Conservation (phyloP, 2,888 invertebrate species). For the Drosophila rellima region DNA sequence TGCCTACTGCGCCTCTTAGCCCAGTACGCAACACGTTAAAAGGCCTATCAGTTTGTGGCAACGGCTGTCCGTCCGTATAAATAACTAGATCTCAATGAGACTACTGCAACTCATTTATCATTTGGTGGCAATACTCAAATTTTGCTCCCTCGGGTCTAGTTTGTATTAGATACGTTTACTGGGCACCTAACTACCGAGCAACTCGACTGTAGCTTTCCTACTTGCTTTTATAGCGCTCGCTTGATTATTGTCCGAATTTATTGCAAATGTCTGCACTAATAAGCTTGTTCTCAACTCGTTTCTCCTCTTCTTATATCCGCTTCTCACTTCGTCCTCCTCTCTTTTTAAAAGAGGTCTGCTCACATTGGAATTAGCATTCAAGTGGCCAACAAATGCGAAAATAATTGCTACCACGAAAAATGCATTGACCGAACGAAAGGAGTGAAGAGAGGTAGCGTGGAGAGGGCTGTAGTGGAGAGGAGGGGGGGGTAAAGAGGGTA, state of each 20-base stretch:
- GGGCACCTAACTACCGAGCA: background rate
- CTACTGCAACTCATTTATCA: no score
- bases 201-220: background rate
- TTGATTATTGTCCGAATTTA: slow-evolving; percentile 77
- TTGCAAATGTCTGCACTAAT: slow-evolving; percentile 75
- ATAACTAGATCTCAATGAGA: no score
- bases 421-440: slow-evolving; percentile 20
- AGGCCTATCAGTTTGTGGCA: background rate
- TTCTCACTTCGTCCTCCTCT: background rate
- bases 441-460: background rate
- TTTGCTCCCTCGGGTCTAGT: no score
- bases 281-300: slow-evolving; percentile 65
- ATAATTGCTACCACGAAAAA: slow-evolving; percentile 84
- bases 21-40: background rate
- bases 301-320: background rate
- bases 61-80: no score
- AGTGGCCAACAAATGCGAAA: slow-evolving; percentile 85
- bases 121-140: no score
- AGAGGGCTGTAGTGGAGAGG: background rate
- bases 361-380: slow-evolving; percentile 74
- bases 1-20: background rate
- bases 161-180: background rate
- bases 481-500: slow-evolving; percentile 4
- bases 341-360: background rate
- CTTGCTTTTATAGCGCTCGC: slow-evolving; percentile 69